Evolutionary conservation across 1,140 invertebrate genomes (phyloP).

Genomic region (Pinna nobilis): DNA sequence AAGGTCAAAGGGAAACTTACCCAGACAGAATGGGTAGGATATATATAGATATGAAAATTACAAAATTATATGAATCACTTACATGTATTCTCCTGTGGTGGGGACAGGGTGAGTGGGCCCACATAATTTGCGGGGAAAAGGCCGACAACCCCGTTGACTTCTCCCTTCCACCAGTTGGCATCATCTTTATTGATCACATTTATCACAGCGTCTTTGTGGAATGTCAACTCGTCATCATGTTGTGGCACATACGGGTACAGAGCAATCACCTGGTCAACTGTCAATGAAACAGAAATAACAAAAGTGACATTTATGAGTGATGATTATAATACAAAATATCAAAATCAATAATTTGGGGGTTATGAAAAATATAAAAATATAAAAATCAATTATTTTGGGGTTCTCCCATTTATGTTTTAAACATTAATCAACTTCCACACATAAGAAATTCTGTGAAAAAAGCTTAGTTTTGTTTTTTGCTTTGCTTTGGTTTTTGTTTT

Average conservation of each 20-base stretch:
- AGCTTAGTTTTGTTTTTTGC: too few relatives aligned
- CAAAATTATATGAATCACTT: too few relatives aligned
- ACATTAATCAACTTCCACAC: constrained; percentile 10
- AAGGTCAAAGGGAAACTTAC: too few relatives aligned
- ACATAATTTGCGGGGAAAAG: constrained; percentile 76
- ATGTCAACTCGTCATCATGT: constrained; percentile 95
- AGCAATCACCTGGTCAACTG: constrained; percentile 91
- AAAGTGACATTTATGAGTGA: constrained; percentile 17
- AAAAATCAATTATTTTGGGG: too few relatives aligned
- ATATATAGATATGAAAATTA: too few relatives aligned
- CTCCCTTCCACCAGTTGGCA: constrained; percentile 96
- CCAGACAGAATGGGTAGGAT: too few relatives aligned
- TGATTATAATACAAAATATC: not conserved
- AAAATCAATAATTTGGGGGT: too few relatives aligned
- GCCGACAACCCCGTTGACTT: constrained; percentile 83
- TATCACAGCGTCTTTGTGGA: constrained; percentile 95
- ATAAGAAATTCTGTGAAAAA: not conserved
- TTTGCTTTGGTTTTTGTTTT: too few relatives aligned
- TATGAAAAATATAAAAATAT: too few relatives aligned
- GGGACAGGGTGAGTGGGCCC: constrained; percentile 47
- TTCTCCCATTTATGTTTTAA: not conserved
- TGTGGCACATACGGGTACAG: constrained; percentile 94
- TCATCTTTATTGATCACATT: constrained; percentile 93
- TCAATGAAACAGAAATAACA: too few relatives aligned
- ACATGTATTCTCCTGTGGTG: constrained; percentile 56